Evolutionary conservation across 2,797 vertebrate species (phyloP).

Genomic region (Brachyrhaphis roseni): DNA sequence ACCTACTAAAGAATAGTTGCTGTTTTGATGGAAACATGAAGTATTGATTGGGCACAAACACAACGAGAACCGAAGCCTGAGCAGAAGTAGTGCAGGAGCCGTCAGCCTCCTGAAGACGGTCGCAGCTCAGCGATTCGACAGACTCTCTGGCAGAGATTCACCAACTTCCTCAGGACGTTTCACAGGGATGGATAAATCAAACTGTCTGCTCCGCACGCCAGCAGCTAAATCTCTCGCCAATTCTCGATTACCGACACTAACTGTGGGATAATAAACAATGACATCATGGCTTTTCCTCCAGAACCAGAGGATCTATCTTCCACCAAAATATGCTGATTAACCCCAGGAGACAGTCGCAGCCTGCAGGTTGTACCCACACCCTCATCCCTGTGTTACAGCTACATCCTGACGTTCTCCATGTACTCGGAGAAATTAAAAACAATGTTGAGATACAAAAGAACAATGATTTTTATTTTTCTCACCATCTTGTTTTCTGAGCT

Average conservation of each 20-base stretch:
- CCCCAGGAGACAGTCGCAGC: constrained; percentile 68
- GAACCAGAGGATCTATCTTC: constrained; percentile 67
- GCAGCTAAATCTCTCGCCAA: constrained; percentile 57
- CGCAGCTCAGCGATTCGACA: constrained; percentile 23
- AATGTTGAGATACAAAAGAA: constrained; percentile 50
- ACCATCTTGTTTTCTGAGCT: constrained; percentile 46
- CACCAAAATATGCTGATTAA: constrained; percentile 73
- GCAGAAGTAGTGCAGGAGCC: not conserved
- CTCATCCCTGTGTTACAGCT: constrained; percentile 36
- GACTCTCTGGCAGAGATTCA: constrained; percentile 26
- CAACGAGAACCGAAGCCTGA: not conserved
- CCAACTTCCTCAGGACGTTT: constrained; percentile 41
- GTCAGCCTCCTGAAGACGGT: constrained; percentile 23
- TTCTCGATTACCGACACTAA: constrained; percentile 62
- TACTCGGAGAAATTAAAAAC: constrained; percentile 25
- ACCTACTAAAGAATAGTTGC: not conserved
- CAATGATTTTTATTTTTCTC: constrained; percentile 38
- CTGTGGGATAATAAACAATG: constrained; percentile 79
- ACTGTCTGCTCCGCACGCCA: constrained; percentile 45
- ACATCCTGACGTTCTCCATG: constrained; percentile 49
- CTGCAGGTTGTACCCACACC: constrained; percentile 49
- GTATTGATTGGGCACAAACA: not conserved
- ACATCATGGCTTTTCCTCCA: constrained; percentile 61
- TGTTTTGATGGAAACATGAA: not conserved
- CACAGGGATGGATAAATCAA: constrained; percentile 47